phyloP scores from a whole-genome alignment of 2,113 vertebrate species.

The Circaetus cinerascens region DNA sequence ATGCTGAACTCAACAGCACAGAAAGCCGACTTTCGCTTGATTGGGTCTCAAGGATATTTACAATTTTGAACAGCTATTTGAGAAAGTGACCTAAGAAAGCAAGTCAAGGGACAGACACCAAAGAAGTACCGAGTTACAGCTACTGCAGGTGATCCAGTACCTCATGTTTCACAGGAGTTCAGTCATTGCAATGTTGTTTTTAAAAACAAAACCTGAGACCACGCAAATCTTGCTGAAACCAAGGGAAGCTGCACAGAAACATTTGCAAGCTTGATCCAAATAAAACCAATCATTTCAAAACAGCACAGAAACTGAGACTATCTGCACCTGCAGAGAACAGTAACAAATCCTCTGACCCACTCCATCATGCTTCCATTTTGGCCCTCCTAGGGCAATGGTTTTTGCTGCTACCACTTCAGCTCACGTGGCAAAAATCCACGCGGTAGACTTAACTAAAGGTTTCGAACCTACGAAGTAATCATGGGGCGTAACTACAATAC shows the following conservation, averaged over 20 bases:
- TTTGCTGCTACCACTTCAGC: neutral
- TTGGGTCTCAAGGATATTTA: neutral
- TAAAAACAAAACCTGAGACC: neutral
- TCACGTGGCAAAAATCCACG: neutral
- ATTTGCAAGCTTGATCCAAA: neutral
- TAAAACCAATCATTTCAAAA: accelerated
- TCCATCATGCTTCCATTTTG: neutral
- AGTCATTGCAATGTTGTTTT: accelerated
- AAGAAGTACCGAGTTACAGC: neutral
- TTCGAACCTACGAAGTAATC: neutral
- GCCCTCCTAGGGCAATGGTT: no score
- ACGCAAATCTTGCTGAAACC: neutral
- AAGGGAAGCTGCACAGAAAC: neutral
- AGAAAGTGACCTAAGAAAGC: neutral
- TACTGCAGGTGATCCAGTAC: neutral
- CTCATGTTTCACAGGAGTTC: neutral
- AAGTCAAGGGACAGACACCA: neutral
- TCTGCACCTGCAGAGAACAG: neutral
- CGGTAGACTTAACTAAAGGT: accelerated
- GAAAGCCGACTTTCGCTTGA: neutral
- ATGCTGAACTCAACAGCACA: neutral
- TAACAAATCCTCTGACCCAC: neutral
- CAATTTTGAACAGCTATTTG: neutral
- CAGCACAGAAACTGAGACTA: accelerated
- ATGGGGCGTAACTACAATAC: accelerated